A percentile compares a stretch with the other conserved stretches of the same genome.
These are phyloP conservation scores for Deroplatys truncata DNA, from an alignment of 2,888 invertebrate genomes.

Conservation along the genomic window DNA sequence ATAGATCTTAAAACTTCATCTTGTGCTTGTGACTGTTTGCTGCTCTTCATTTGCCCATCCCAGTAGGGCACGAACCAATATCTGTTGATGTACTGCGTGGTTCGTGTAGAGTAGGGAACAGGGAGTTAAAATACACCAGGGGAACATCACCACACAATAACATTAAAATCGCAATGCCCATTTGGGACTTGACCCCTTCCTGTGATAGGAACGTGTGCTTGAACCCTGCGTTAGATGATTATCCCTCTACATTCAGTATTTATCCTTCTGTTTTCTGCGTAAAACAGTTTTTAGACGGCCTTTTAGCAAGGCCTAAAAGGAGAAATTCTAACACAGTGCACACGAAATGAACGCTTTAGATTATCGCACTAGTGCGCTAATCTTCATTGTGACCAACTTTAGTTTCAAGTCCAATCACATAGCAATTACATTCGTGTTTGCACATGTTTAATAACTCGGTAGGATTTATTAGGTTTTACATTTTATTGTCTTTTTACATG, in stretches of 20 bases:
- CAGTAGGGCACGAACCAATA: neutral
- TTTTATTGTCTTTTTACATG: too few species aligned
- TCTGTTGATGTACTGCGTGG: neutral
- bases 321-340: too few species aligned
- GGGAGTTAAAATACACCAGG: neutral
- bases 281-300: too few species aligned
- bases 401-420: too few species aligned
- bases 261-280: neutral
- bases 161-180: neutral
- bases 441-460: too few species aligned
- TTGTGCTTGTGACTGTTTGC: neutral
- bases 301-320: too few species aligned
- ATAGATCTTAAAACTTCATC: too few species aligned
- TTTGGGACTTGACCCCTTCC: neutral
- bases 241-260: neutral
- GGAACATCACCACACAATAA: neutral
- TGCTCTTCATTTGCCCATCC: neutral
- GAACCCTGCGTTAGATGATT: neutral
- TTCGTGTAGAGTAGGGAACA: neutral
- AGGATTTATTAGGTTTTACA: too few species aligned
- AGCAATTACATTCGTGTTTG: too few species aligned
- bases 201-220: neutral
- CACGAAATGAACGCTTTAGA: too few species aligned
- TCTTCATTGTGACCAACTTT: too few species aligned
- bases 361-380: too few species aligned